Base-by-base conservation (phyloP, 1,140 invertebrate species). In the Tigriopus japonicus region DNA sequence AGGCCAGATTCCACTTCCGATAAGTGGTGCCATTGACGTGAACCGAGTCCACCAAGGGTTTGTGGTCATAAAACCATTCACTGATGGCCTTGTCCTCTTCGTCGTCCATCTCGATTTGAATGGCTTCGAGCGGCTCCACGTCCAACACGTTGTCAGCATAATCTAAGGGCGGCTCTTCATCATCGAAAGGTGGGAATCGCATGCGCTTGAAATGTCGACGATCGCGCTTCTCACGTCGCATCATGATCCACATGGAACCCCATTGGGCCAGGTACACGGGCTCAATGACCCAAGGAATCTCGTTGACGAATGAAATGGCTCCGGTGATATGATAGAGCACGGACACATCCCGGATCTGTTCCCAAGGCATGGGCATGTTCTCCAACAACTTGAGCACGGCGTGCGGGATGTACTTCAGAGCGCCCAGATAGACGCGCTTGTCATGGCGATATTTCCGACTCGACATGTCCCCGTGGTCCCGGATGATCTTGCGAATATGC, bases 161-260 rank as follows among this genome's bases (percentile, higher is more conserved):
- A 75, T 99, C 96, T 24, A 99, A 74, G 0, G 96, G 95, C 40
- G 96, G 96, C 78, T 99, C 96, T 75, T 99, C 96, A 75, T 99
- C 96, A 74, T 99, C 96, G 73, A 99, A 99, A 1, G 96, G 96
- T 35, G 96, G 96, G 71, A 99, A 99, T 66, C 96, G 78, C 96
- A 99, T 99, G 65, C 96, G 78, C 73, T 99, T 97, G 69, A 99
- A 99, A 73, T 99, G 96, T 42, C 95, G 80, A 70, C 96, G 82
- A 79, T 99, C 96, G 63, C 96, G 75, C 72, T 99, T 99, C 69
- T 99, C 96, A 65, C 96, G 78, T 66, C 96, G 77, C 94, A 99
- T 98, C 91, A 98, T 98, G 64, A 99, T 97, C 96, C 96, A 99
- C 94, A 99, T 99, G 6, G 95, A 94, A 83, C 91, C 95, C 96